phyloP scores from a whole-genome alignment of 2,888 invertebrate genomes.

The Ophraella communa region DNA sequence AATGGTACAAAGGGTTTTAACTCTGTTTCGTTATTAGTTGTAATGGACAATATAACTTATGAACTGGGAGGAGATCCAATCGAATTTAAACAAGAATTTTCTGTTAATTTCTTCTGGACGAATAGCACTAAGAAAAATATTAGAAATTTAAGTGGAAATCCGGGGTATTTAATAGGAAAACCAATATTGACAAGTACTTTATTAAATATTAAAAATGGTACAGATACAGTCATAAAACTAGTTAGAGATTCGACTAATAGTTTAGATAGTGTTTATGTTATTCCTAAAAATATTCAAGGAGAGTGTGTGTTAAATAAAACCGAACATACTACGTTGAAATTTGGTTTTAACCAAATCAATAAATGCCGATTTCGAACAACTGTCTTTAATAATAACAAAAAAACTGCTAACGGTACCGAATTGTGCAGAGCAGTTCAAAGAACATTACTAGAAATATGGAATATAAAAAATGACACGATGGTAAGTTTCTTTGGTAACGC shows the following conservation, averaged over 20 bases:
- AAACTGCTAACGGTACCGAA: slow-evolving; percentile 42
- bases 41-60: slow-evolving; percentile 45
- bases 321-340: slow-evolving; percentile 58
- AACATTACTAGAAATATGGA: slow-evolving; percentile 47
- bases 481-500: slow-evolving; percentile 63
- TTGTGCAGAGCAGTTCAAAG: slow-evolving; percentile 53
- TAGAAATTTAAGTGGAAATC: slow-evolving; percentile 71
- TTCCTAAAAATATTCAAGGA: slow-evolving; percentile 60
- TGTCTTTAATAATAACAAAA: slow-evolving; percentile 27
- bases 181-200: slow-evolving; percentile 65
- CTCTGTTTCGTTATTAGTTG: slow-evolving; percentile 51
- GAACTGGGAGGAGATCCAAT: slow-evolving; percentile 34
- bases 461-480: slow-evolving; percentile 47
- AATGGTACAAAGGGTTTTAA: slow-evolving; percentile 57
- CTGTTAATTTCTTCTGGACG: slow-evolving; percentile 53
- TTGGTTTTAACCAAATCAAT: slow-evolving; percentile 62
- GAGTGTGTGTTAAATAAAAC: slow-evolving; percentile 58
- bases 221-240: slow-evolving; percentile 38
- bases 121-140: slow-evolving; percentile 50
- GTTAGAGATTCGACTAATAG: slow-evolving; percentile 43
- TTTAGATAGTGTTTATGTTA: slow-evolving; percentile 51
- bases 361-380: slow-evolving; percentile 57
- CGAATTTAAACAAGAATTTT: slow-evolving; percentile 47
- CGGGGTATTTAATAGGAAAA: slow-evolving; percentile 73
- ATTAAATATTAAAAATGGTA: slow-evolving; percentile 54